Conservation (phyloP, 2,888 invertebrate genomes). For the Pilophorus perplexus region DNA sequence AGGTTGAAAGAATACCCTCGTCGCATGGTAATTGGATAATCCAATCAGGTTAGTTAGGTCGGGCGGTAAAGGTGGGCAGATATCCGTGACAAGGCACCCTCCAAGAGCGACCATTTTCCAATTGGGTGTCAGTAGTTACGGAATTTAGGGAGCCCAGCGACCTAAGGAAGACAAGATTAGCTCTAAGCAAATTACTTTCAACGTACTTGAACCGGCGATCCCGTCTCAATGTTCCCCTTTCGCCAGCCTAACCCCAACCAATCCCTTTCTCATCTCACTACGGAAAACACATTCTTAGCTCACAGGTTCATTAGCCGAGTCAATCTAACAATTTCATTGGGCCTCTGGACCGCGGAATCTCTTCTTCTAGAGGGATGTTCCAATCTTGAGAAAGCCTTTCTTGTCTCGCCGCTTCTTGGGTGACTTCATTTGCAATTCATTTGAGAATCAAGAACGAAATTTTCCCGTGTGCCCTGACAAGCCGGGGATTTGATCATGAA, state of each 20-base stretch:
- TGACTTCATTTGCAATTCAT: too few relatives aligned
- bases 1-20: background rate
- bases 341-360: too few relatives aligned
- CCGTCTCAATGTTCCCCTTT: background rate
- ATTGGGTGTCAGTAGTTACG: conserved; percentile 5
- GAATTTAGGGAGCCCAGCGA: background rate
- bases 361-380: too few relatives aligned
- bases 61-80: conserved; percentile 1
- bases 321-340: background rate
- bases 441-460: too few relatives aligned
- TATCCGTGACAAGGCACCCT: background rate
- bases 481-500: too few relatives aligned
- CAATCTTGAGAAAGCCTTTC: too few relatives aligned
- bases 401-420: too few relatives aligned
- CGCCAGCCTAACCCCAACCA: too few relatives aligned
- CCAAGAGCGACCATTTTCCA: too few relatives aligned
- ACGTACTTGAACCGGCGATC: background rate
- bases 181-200: conserved; percentile 10
- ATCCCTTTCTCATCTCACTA: too few relatives aligned
- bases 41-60: background rate
- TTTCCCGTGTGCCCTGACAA: too few relatives aligned
- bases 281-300: background rate
- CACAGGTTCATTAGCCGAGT: background rate
- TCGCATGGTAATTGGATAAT: background rate
- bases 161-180: conserved; percentile 2